phyloP scores from a whole-genome alignment of 2,113 vertebrate species.

The Rhinoderma darwinii region DNA sequence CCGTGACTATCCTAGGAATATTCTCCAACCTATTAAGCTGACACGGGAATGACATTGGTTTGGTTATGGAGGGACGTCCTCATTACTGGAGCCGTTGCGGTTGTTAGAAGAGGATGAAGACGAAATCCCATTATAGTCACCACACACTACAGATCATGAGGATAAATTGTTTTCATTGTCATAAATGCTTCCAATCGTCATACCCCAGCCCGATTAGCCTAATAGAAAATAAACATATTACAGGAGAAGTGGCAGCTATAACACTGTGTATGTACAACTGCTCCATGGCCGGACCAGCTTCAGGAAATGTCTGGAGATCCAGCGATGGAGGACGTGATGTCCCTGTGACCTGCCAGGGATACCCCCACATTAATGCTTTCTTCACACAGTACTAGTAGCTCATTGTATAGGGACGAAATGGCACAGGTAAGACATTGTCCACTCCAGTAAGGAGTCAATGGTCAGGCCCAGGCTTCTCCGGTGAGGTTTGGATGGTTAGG shows the following conservation, averaged over 20 bases:
- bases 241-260: background rate
- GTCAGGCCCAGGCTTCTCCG: background rate
- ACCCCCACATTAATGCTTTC: background rate
- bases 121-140: background rate
- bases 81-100: background rate
- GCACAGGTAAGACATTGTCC: slow-evolving; percentile 1
- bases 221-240: slow-evolving; percentile 53
- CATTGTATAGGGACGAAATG: background rate
- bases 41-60: too few species aligned
- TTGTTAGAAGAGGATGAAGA: background rate
- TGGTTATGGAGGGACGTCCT: background rate
- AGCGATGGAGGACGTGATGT: background rate
- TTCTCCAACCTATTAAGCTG: background rate
- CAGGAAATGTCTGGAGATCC: background rate
- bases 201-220: slow-evolving; percentile 36
- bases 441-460: background rate
- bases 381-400: background rate
- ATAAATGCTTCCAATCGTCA: slow-evolving; percentile 45
- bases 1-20: too few species aligned
- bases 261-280: background rate
- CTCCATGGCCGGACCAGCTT: slow-evolving; percentile 7
- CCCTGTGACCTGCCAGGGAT: slow-evolving; percentile 32
- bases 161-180: slow-evolving; percentile 38
- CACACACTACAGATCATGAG: background rate
- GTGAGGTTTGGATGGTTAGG: background rate